phyloP scores from a whole-genome alignment of 2,797 vertebrate genomes.

The Lindbergichthys nudifrons region DNA sequence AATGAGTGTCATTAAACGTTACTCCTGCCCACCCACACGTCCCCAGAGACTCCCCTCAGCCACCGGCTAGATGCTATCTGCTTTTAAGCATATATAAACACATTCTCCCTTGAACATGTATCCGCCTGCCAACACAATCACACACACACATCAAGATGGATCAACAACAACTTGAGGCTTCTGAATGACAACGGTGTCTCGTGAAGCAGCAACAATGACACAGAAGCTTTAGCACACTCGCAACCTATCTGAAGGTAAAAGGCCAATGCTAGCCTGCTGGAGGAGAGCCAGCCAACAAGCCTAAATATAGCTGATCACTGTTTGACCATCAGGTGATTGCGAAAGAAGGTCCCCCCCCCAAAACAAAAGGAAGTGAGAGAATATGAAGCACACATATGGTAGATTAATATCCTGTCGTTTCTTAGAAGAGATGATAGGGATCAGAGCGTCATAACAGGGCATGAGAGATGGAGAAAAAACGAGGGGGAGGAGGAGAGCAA shows the following conservation, averaged over 20 bases:
- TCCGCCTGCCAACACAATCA: constrained; percentile 14
- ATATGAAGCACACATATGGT: constrained; percentile 54
- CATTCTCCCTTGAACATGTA: constrained; percentile 42
- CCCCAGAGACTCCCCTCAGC: constrained; percentile 57
- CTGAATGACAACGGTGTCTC: background rate
- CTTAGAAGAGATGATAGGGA: constrained; percentile 57
- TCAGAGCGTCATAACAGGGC: constrained; percentile 21
- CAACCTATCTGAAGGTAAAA: constrained; percentile 37
- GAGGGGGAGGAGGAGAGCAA: background rate
- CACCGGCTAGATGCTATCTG: constrained; percentile 56
- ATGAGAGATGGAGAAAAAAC: constrained; percentile 23
- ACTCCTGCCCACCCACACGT: constrained; percentile 50
- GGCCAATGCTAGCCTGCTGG: background rate
- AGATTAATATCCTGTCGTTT: constrained; percentile 66
- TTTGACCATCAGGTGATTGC: constrained; percentile 44
- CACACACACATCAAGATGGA: constrained; percentile 8
- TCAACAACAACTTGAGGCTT: background rate
- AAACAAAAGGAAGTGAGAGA: constrained; percentile 43
- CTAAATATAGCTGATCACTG: constrained; percentile 53
- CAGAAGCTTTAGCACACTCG: background rate
- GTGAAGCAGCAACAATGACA: background rate
- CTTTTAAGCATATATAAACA: constrained; percentile 60
- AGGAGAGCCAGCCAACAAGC: background rate
- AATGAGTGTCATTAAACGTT: constrained; percentile 50
- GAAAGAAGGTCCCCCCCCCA: constrained; percentile 48